Percentiles rank a stretch among this genome's conserved stretches.
These are phyloP conservation scores for Leptarthrus brevirostris DNA, from an alignment of 2,888 invertebrate genomes.

Conservation along the genomic window DNA sequence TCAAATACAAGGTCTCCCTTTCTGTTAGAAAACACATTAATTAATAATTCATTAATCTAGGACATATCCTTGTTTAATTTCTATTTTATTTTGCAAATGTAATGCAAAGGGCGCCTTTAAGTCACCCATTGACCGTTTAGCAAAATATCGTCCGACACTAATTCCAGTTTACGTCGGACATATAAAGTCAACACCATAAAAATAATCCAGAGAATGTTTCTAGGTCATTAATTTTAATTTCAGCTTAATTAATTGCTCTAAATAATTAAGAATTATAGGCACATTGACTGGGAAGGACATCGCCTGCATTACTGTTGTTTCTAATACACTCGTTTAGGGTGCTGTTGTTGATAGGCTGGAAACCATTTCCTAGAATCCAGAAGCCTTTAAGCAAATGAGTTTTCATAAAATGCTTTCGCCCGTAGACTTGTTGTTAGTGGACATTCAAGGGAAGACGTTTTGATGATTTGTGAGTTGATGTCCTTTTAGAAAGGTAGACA, in stretches of 20 bases:
- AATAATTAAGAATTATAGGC: constrained; percentile 39
- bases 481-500: no score
- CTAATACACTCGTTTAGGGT: background rate
- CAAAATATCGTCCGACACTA: background rate
- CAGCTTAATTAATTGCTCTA: constrained; percentile 30
- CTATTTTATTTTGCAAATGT: no score
- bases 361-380: background rate
- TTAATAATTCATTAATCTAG: no score
- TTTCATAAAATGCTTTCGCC: background rate
- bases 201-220: constrained; percentile 34
- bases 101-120: background rate
- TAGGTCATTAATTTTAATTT: constrained; percentile 38
- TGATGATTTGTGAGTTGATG: no score
- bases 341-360: background rate
- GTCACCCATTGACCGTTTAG: background rate
- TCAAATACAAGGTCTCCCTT: no score
- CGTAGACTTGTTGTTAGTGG: no score
- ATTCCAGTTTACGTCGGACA: background rate
- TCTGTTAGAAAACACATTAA: no score
- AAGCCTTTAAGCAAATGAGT: background rate
- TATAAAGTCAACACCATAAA: constrained; percentile 24
- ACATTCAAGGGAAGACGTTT: no score
- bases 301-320: background rate
- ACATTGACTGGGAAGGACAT: constrained; percentile 15
- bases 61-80: no score